These are phyloP conservation scores for Trisateles emortualis DNA, from an alignment of 2,888 invertebrate genomes.

Conservation along the genomic window DNA sequence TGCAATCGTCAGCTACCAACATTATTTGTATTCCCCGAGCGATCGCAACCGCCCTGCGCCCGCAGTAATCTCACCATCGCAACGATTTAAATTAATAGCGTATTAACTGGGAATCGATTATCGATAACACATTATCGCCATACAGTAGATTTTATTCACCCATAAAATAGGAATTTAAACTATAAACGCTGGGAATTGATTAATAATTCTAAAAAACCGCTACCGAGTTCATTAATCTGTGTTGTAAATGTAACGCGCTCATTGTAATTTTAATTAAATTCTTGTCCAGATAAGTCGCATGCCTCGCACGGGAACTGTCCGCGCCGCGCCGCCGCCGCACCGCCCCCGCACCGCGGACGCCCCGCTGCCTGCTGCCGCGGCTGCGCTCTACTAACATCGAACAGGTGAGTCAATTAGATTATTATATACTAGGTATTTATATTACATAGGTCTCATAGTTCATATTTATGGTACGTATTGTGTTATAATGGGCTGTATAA, in stretches of 20 bases:
- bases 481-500: too few relatives aligned
- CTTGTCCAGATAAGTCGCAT: constrained; percentile 31
- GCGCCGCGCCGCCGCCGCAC: too few relatives aligned
- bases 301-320: constrained; percentile 21
- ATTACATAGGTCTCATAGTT: too few relatives aligned
- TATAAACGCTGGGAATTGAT: constrained; percentile 44
- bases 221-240: constrained; percentile 40
- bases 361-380: background rate
- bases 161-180: constrained; percentile 46
- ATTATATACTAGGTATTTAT: too few relatives aligned
- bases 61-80: constrained; percentile 23
- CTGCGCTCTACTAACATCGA: background rate
- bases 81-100: constrained; percentile 36
- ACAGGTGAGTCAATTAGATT: too few relatives aligned
- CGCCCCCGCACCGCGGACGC: background rate
- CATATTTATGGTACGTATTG: too few relatives aligned
- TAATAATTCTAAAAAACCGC: constrained; percentile 30
- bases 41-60: constrained; percentile 2
- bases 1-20: constrained; percentile 2
- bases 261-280: constrained; percentile 51
- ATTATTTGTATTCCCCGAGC: constrained; percentile 34
- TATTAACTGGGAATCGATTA: constrained; percentile 45
- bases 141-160: constrained; percentile 38
- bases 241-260: constrained; percentile 36
- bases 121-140: constrained; percentile 41